Evolutionary conservation across 2,113 vertebrate genomes (phyloP), one percentile per base, ranked within the genome.

Genomic region (Glaucomys volans): DNA sequence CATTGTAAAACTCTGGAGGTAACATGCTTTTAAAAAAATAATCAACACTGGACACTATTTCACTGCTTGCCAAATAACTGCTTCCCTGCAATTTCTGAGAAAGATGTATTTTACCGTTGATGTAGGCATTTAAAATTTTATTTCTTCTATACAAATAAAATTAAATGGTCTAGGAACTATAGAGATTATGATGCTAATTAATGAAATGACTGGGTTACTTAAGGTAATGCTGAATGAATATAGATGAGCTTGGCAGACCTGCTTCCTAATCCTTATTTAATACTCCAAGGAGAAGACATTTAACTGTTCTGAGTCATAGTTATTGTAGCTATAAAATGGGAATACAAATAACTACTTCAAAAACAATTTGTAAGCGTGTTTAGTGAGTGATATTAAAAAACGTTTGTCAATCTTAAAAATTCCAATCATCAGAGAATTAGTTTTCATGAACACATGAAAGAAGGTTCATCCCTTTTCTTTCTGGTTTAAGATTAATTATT

Each of bases 71-170:
- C 47, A 14, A 64, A 71, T 37, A 17, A 87, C 9, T 77, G 71
- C 83, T 96, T 66, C 44, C 17, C 54, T 86, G 50, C 30, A 86
- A 84, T 92, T 94, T 84, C 59, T 88, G 28, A 95, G 4, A 80
- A 93, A 87, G 17, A 83, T 47, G 1, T 13, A 91, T 52, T 77
- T 97, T 94, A 0, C 12, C 95, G 71, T 54, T 76, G 12, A 37
- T 37, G 0, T 0, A 5, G 40, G 72, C 64, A 67, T 9, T 74
- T 44, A 64, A 90, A 69, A 81, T 50, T 64, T 42, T 57, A 84
- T 79, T 72, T 83, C 9, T n/a, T 82, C 28, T 80, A 28, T 40
- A 22, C 10, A 94, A 90, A 88, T 88, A 82, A 95, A 90, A 16
- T 67, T 76, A 83, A 89, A 62, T 74, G 37, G 22, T 13, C 17